Conservation (phyloP, 2,797 vertebrate genomes). For the Melanotaenia pygmaea region DNA sequence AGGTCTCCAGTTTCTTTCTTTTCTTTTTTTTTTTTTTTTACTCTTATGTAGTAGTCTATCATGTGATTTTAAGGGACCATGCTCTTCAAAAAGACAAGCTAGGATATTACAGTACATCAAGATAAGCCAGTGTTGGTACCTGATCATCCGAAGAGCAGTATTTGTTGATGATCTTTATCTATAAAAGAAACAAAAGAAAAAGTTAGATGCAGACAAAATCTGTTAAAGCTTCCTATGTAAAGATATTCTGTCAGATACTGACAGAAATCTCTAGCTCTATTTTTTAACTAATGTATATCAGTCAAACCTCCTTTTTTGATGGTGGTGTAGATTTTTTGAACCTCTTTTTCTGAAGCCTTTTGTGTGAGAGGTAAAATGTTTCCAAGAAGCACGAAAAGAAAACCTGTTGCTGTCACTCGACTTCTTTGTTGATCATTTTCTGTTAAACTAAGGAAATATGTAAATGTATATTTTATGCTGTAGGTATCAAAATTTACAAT, state of each 20-base stretch:
- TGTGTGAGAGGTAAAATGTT: background rate
- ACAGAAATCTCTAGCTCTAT: background rate
- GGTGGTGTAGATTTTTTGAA: background rate
- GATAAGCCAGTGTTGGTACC: conserved; percentile 36
- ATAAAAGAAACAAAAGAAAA: conserved; percentile 12
- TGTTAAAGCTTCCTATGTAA: background rate
- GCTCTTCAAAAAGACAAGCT: background rate
- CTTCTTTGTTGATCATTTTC: background rate
- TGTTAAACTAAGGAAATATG: too few species aligned
- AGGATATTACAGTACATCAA: background rate
- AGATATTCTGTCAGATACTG: background rate
- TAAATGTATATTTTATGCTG: too few species aligned
- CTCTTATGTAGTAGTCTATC: too few species aligned
- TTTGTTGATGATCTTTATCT: conserved; percentile 76
- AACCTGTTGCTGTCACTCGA: too few species aligned
- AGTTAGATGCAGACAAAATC: background rate
- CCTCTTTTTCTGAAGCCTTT: background rate
- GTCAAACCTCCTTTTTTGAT: background rate
- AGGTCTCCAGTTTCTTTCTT: background rate
- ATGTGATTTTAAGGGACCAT: background rate
- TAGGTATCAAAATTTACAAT: too few species aligned
- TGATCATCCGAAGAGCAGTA: conserved; percentile 73
- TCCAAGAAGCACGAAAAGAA: too few species aligned
- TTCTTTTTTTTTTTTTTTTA: background rate
- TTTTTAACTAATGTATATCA: background rate